Conservation (phyloP, 2,888 invertebrate species). For the Fragum whitleyi region DNA sequence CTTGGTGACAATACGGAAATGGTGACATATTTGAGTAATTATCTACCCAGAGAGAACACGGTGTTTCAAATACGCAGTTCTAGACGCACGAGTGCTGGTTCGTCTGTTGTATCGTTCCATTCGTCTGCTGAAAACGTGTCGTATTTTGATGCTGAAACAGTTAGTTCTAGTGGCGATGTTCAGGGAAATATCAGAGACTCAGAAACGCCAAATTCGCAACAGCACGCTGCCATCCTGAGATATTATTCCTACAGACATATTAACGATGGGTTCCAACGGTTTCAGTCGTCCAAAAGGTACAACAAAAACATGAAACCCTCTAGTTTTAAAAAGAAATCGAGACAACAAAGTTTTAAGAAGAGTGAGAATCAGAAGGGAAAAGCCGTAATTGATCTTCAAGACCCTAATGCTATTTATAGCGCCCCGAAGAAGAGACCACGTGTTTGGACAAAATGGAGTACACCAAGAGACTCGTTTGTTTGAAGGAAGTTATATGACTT, state of each 20-base stretch:
- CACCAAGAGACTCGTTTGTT: constrained; percentile 57
- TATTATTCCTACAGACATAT: constrained; percentile 64
- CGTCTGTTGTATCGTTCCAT: constrained; percentile 48
- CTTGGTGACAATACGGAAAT: constrained; percentile 75
- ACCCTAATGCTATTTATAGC: constrained; percentile 32
- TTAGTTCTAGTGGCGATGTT: constrained; percentile 15
- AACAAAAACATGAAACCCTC: constrained; percentile 36
- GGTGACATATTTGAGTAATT: constrained; percentile 73
- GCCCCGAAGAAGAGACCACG: constrained; percentile 32
- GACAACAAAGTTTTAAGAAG: constrained; percentile 6
- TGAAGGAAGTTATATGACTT: not conserved
- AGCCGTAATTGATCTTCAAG: constrained; percentile 5
- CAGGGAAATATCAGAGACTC: constrained; percentile 40
- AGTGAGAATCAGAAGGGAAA: not conserved
- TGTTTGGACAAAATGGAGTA: constrained; percentile 2
- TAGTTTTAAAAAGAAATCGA: constrained; percentile 6
- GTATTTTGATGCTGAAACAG: constrained; percentile 43
- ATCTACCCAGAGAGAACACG: constrained; percentile 65
- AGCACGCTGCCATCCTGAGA: constrained; percentile 60
- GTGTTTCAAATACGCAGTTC: constrained; percentile 47
- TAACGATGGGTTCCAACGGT: constrained; percentile 51
- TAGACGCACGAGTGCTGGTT: constrained; percentile 38
- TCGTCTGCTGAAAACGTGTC: constrained; percentile 55
- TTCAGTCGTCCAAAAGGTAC: constrained; percentile 32
- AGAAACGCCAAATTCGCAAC: constrained; percentile 58